phyloP scores from a whole-genome alignment of 2,797 vertebrate species.

The Kryptopterus vitreolus region DNA sequence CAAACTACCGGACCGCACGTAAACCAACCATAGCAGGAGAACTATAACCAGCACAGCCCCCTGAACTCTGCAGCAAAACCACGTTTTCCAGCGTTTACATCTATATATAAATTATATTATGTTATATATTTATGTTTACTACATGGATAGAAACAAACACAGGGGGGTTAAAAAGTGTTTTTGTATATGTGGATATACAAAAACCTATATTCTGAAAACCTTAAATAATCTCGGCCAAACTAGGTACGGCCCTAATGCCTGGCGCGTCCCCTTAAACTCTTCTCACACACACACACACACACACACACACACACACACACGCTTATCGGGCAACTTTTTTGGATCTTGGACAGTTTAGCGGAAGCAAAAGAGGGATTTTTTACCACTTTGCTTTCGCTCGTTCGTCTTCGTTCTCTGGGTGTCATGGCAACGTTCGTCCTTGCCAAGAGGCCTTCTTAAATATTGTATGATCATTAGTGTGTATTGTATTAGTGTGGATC shows the following conservation, averaged over 20 bases:
- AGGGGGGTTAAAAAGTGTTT: neutral
- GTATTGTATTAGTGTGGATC: slow-evolving; percentile 42
- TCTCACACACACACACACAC: neutral
- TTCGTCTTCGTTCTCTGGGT: slow-evolving; percentile 31
- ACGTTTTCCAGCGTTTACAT: too few species aligned
- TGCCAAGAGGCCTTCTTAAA: slow-evolving; percentile 48
- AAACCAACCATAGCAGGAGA: too few species aligned
- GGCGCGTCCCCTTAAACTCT: neutral
- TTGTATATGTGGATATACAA: neutral
- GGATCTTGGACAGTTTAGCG: slow-evolving; percentile 38
- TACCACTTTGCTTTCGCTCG: slow-evolving; percentile 26
- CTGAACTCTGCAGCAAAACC: too few species aligned
- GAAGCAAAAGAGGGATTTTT: slow-evolving; percentile 32
- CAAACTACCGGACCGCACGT: too few species aligned
- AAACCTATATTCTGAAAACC: neutral
- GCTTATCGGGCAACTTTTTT: slow-evolving; percentile 37
- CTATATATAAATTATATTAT: too few species aligned
- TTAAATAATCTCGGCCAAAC: neutral
- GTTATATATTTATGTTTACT: too few species aligned
- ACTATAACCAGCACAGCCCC: too few species aligned
- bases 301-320: neutral
- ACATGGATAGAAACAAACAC: neutral
- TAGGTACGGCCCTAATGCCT: neutral
- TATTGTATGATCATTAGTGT: slow-evolving; percentile 49
- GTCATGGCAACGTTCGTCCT: slow-evolving; percentile 54